Evolutionary conservation across 2,113 vertebrate genomes (phyloP), one percentile per base, ranked within the genome.

Genomic region (Junco hyemalis): DNA sequence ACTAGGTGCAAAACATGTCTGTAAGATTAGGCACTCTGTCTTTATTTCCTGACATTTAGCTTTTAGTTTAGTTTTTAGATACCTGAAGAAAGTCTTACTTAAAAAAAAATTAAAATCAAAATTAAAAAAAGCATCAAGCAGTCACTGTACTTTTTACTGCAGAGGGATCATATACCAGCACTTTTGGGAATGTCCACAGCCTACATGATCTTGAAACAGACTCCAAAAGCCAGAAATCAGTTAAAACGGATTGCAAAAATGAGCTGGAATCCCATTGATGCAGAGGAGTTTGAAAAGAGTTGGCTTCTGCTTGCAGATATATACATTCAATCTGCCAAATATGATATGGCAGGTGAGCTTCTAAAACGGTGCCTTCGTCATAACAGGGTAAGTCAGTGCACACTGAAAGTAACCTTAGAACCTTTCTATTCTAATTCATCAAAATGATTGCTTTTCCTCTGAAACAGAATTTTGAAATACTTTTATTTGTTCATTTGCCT

Each of bases 231-330:
- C 77, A 98, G 99, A 93, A 99, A 99, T 96, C 99, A 99, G 84
- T 98, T 99, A 79, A 99, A 99, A 92, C 98, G 99, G 59, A 99
- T 99, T 95, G 97, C 99, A 59, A 99, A 99, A 97, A 99, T 99
- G 99, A 99, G 96, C 96, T 99, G 99, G 99, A 99, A 98, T 97
- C 97, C 98, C 36, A 85, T 98, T 24, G 99, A 99, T 90, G 99
- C 99, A 9, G 99, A 99, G 45, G 99, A 99, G 87, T 99, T 99
- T 95, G 99, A 99, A 96, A 99, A 99, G 97, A 99, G 99, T 96
- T 99, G 99, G 99, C 97, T 99, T 85, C 98, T 99, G 17, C 98
- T 99, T 96, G 99, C 99, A 47, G 99, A 99, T 96, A 99, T 99
- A 96, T 99, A 99, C 96, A 99, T 99, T 97, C 99, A 99, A 48